Evolutionary conservation across 1,140 invertebrate species (phyloP), one percentile per base, ranked within the genome.

Genomic region (Megalonaias nervosa): DNA sequence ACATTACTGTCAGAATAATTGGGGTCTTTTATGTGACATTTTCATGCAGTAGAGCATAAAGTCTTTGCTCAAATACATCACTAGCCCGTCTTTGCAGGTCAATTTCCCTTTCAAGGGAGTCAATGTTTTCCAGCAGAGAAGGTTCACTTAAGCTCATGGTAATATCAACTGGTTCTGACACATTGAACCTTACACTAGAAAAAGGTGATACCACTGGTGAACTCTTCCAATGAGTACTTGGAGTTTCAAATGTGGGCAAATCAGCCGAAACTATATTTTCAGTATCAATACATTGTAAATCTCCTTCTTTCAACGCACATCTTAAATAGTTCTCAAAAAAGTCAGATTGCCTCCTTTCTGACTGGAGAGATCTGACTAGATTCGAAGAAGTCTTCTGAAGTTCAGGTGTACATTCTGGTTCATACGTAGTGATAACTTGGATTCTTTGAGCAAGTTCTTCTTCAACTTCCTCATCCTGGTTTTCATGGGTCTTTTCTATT

Each of bases 261-360:
- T 26, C 67, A 15, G 56, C 38, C 38, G 12, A 59, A 31, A 21
- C 64, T 58, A 64, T 67, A 14, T 55, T 14, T n/a, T 12, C 11
- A 62, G n/a, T 5, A 19, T 64, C n/a, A 17, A 14, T 31, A 21
- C 17, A 19, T 1, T 64, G n/a, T 9, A 56, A n/a, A 21, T 69
- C 76, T 15, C 57, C 21, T 19, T 68, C 66, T 58, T 71, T 66
- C 6, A 77, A 31, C 0, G 71, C 76, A 58, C 59, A 62, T 67
- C 73, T 66, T n/a, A 78, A 56, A 62, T 73, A 78, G 61, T 78
- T 78, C 57, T 67, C 65, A 23, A 78, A 78, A 68, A 69, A 66
- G 58, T 73, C 76, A 11, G 76, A 78, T 6, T 74, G 48, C 23
- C 76, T 58, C 16, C 76, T 67, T 26, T 78, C 70, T 17, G 76